Evolutionary conservation across 2,888 invertebrate genomes (phyloP).

Genomic region (Mellilla xanthometata): DNA sequence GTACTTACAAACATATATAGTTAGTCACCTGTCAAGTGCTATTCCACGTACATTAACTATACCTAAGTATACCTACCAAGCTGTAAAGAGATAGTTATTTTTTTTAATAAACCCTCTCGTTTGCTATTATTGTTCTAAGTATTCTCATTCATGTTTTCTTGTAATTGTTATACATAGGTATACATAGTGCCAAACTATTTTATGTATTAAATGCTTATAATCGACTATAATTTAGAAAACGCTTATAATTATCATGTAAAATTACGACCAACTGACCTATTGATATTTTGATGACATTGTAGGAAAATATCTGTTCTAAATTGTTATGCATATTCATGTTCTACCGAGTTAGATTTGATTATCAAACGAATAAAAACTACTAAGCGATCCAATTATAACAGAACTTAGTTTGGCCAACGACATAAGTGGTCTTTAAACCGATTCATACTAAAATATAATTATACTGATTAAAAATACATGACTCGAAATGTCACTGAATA

Average conservation of each 20-base stretch:
- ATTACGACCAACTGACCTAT: no score
- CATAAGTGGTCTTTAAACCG: no score
- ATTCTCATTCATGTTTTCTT: conserved; percentile 53
- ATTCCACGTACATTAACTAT: conserved; percentile 47
- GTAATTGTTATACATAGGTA: conserved; percentile 45
- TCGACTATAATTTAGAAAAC: conserved; percentile 26
- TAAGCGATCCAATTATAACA: no score
- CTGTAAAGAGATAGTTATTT: conserved; percentile 64
- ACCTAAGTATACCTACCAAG: conserved; percentile 50
- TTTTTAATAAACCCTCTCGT: conserved; percentile 50
- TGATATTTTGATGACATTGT: no score
- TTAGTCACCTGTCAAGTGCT: conserved; percentile 65
- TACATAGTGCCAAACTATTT: conserved; percentile 73
- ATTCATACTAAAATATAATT: no score
- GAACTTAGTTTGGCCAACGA: no score
- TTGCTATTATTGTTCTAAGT: conserved; percentile 54
- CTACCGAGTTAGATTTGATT: no score
- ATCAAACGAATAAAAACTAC: no score
- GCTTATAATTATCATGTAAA: no score
- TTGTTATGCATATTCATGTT: conserved; percentile 1
- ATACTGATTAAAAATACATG: no score
- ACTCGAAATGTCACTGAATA: no score
- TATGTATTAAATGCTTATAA: conserved; percentile 49
- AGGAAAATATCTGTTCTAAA: no score
- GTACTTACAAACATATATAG: conserved; percentile 50